Percentiles rank a stretch among this genome's conserved stretches.
Conservation (phyloP, 2,797 vertebrate species). For the Sorex maritimensis region DNA sequence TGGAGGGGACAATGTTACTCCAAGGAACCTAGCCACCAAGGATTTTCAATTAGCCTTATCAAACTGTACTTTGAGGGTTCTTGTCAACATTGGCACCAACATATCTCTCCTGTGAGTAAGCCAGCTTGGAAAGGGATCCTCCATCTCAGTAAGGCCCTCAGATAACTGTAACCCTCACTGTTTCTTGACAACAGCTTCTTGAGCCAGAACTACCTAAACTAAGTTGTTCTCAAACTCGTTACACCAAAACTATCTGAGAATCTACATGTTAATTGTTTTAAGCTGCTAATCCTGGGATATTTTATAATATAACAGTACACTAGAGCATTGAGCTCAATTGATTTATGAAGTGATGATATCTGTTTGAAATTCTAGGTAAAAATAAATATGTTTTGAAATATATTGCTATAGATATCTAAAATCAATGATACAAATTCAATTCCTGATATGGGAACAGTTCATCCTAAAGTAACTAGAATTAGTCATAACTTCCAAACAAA, state of each 20-base stretch:
- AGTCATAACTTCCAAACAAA: slow-evolving; percentile 60
- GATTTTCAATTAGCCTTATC: neutral
- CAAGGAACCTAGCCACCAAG: neutral
- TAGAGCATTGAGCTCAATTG: neutral
- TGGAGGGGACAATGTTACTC: neutral
- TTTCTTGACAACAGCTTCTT: neutral
- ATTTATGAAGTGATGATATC: slow-evolving; percentile 1
- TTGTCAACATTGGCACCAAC: neutral
- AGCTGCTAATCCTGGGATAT: neutral
- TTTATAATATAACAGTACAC: neutral
- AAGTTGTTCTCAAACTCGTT: neutral
- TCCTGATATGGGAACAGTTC: slow-evolving; percentile 40
- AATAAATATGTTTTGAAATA: slow-evolving; percentile 27
- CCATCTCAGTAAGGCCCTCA: neutral
- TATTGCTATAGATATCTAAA: slow-evolving; percentile 22
- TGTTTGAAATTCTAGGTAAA: slow-evolving; percentile 21
- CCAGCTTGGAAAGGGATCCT: neutral
- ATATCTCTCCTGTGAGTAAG: neutral
- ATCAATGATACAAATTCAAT: slow-evolving; percentile 36
- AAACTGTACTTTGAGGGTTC: neutral
- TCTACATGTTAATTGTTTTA: neutral
- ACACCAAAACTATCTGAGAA: neutral
- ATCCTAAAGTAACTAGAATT: slow-evolving; percentile 65
- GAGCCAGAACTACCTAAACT: neutral
- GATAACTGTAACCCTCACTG: neutral